Percentiles rank a stretch among this genome's conserved stretches.
Evolutionary conservation across 2,797 vertebrate species (phyloP).

Genomic region (Sebastes cheni): DNA sequence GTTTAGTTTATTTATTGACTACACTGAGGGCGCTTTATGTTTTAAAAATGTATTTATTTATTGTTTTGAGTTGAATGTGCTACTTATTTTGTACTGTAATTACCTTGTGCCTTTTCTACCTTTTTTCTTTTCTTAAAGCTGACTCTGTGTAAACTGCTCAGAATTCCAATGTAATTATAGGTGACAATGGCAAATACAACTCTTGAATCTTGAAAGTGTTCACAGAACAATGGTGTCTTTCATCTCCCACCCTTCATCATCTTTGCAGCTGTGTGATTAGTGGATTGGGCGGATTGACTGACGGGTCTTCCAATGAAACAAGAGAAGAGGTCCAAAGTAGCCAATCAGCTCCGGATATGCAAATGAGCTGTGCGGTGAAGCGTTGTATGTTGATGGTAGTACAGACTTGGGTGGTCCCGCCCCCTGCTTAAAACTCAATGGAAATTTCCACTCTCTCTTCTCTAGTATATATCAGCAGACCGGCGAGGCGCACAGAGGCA

Average conservation of each 20-base stretch:
- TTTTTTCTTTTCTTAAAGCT: too few relatives aligned
- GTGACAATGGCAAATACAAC: too few relatives aligned
- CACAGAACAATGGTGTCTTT: neutral
- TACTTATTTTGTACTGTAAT: too few relatives aligned
- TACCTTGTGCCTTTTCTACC: too few relatives aligned
- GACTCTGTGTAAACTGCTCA: too few relatives aligned
- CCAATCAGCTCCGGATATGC: conserved; percentile 25
- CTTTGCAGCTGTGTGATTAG: conserved; percentile 8
- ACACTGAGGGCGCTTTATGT: too few relatives aligned
- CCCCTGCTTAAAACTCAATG: conserved; percentile 46
- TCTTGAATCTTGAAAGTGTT: too few relatives aligned
- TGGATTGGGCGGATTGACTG: conserved; percentile 5
- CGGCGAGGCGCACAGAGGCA: rapidly evolving
- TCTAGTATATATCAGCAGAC: neutral
- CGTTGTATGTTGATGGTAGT: neutral
- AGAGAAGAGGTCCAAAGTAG: rapidly evolving
- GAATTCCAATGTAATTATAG: too few relatives aligned
- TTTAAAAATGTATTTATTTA: too few relatives aligned
- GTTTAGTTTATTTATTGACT: too few relatives aligned
- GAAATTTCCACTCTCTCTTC: conserved; percentile 77
- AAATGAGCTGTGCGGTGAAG: neutral
- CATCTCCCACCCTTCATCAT: rapidly evolving
- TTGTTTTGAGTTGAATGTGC: too few relatives aligned
- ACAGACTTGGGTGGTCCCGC: rapidly evolving
- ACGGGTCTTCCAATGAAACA: neutral